Conservation (phyloP, 2,888 invertebrate species). For the Axea sp. region DNA sequence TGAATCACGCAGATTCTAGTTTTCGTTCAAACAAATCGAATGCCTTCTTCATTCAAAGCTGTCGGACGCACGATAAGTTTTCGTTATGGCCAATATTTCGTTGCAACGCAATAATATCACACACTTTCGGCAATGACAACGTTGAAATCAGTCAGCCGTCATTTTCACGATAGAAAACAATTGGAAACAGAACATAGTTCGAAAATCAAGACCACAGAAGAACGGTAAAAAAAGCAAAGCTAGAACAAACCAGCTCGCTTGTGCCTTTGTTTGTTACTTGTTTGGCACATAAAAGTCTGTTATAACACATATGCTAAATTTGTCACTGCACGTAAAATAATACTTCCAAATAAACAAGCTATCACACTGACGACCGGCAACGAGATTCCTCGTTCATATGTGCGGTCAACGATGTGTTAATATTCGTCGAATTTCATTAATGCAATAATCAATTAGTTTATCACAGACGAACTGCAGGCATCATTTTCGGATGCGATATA, state of each 20-base stretch:
- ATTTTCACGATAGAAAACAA: conserved; percentile 10
- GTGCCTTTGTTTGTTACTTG: conserved; percentile 13
- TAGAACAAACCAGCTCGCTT: conserved; percentile 11
- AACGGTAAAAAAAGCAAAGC: conserved; percentile 22
- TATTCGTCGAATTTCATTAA: conserved; percentile 29
- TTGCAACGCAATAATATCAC: conserved; percentile 38
- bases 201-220: conserved; percentile 13
- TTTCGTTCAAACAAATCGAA: no score
- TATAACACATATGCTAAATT: conserved; percentile 13
- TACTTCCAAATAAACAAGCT: conserved; percentile 41
- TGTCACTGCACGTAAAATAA: conserved; percentile 19
- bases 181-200: conserved; percentile 8
- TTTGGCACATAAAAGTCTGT: conserved; percentile 29
- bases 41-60: conserved; percentile 2
- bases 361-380: no score
- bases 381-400: no score
- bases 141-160: conserved; percentile 42
- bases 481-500: conserved; percentile 35
- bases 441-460: conserved; percentile 57
- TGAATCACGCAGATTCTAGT: no score
- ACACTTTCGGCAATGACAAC: conserved; percentile 32
- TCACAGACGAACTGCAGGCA: conserved; percentile 62
- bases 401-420: no score
- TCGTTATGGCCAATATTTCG: conserved; percentile 31
- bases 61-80: conserved; percentile 25